These are phyloP conservation scores for Papilio polytes DNA, from an alignment of 1,140 invertebrate species.

Conservation along the genomic window DNA sequence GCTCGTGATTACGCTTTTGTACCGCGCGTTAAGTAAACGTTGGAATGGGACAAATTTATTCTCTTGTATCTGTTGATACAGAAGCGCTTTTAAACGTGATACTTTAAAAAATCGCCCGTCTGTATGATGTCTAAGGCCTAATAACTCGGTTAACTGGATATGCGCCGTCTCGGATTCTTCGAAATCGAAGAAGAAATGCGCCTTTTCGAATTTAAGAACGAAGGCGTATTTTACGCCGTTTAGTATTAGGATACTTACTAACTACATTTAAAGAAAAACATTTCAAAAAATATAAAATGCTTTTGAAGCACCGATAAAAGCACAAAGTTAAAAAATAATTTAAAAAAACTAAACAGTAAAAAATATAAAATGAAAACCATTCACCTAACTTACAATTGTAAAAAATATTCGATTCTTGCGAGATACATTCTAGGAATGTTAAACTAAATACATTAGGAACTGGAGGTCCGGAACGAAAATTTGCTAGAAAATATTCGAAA, in stretches of 20 bases:
- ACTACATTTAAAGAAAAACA: neutral
- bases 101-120: no score
- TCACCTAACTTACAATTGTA: neutral
- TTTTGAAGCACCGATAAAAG: neutral
- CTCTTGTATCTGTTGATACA: no score
- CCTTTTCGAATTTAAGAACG: no score
- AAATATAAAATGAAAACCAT: neutral
- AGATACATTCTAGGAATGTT: conserved; percentile 41
- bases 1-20: no score
- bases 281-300: conserved; percentile 12
- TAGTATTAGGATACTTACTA: neutral
- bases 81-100: no score
- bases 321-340: neutral
- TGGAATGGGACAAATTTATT: no score
- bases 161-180: neutral
- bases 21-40: no score
- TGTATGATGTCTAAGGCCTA: neutral
- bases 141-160: neutral
- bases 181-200: neutral
- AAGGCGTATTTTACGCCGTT: no score
- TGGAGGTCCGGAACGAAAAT: no score
- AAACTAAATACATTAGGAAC: conserved; percentile 20
- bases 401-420: neutral
- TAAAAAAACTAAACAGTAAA: conserved; percentile 1
- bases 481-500: no score